phyloP scores from a whole-genome alignment of 2,888 invertebrate genomes.

The Meloe dianella region DNA sequence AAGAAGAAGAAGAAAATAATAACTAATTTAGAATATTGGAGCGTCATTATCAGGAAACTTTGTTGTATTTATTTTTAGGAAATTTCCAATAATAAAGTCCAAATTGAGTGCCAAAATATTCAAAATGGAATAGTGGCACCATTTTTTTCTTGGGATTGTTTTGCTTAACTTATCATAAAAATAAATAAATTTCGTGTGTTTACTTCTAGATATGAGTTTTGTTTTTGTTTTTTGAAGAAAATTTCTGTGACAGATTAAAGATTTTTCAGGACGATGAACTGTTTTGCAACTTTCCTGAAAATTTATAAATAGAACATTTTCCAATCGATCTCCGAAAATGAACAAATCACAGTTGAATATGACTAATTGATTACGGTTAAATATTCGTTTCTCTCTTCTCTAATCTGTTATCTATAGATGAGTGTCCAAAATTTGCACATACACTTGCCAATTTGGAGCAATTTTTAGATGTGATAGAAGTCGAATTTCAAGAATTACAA shows the following conservation, averaged over 20 bases:
- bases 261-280: conserved; percentile 9
- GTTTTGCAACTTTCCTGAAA: background rate
- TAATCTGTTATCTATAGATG: background rate
- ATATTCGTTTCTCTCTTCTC: no score
- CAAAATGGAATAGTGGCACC: background rate
- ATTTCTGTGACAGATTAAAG: background rate
- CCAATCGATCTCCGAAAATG: background rate
- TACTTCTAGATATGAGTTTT: background rate
- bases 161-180: background rate
- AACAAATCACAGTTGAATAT: background rate
- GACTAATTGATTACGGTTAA: background rate
- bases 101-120: conserved; percentile 2
- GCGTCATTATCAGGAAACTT: conserved; percentile 3
- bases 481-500: background rate
- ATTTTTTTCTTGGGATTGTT: background rate
- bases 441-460: background rate
- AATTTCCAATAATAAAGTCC: conserved; percentile 5
- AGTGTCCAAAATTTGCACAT: background rate
- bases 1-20: background rate
- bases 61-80: background rate
- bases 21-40: background rate
- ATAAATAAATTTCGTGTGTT: background rate
- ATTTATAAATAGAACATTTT: background rate
- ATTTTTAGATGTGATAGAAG: background rate
- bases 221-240: no score